These are phyloP conservation scores for Ceyx margarethae DNA, from an alignment of 2,113 vertebrate species.

Conservation along the genomic window DNA sequence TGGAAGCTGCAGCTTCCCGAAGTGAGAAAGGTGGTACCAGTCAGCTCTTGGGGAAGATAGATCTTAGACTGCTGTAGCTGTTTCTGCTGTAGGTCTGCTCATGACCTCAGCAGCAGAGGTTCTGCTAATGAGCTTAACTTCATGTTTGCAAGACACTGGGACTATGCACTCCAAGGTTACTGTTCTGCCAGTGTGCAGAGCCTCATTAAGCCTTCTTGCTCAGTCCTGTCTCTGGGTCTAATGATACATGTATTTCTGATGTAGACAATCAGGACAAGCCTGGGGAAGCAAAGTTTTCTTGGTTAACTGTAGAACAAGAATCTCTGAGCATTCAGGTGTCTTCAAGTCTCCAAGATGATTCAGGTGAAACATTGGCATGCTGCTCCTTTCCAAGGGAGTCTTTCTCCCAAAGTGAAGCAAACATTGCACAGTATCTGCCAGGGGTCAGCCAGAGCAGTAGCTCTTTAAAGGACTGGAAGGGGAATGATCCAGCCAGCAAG, in stretches of 20 bases:
- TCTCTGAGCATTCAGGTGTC: neutral
- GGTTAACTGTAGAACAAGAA: neutral
- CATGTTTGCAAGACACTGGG: neutral
- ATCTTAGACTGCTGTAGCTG: neutral
- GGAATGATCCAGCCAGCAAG: neutral
- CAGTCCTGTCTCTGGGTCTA: neutral
- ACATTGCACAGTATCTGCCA: neutral
- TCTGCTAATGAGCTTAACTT: neutral
- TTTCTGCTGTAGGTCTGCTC: neutral
- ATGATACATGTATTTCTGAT: neutral
- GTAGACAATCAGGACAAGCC: neutral
- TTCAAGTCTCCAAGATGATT: neutral
- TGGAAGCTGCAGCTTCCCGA: neutral
- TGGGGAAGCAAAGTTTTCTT: neutral
- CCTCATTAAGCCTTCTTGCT: neutral
- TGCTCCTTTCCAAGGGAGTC: neutral
- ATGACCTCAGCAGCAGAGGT: neutral
- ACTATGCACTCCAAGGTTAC: neutral
- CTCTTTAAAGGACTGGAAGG: neutral
- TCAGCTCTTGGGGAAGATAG: neutral
- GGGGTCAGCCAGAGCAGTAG: neutral
- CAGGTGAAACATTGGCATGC: neutral
- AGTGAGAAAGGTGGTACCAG: neutral
- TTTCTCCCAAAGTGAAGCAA: neutral
- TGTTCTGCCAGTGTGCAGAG: rapidly evolving